Evolutionary conservation across 2,113 vertebrate species (phyloP).

Genomic region (Piaya cayana): DNA sequence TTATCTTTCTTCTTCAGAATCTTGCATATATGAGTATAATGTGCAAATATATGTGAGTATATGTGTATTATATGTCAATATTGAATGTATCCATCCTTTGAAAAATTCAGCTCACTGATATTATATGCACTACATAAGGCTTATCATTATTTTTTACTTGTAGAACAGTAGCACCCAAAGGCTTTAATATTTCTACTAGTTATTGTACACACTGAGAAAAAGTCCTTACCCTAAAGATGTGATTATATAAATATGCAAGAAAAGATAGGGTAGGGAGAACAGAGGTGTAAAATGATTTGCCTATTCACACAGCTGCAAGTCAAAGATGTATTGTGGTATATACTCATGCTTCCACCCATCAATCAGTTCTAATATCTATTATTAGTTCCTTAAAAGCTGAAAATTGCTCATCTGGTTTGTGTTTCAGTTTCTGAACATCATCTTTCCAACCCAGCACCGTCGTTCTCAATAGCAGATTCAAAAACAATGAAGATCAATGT

Average conservation of each 20-base stretch:
- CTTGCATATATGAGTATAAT: not conserved
- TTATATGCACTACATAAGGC: not conserved
- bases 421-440: not conserved
- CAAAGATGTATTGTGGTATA: not conserved
- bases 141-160: not conserved
- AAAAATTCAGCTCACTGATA: not conserved
- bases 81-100: not conserved
- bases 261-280: not conserved
- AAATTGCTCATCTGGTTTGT: not conserved
- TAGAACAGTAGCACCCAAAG: not conserved
- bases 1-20: not conserved
- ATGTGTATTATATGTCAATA: not conserved
- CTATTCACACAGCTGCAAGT: not conserved
- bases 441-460: not conserved
- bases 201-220: not conserved
- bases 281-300: not conserved
- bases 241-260: not conserved
- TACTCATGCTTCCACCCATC: not conserved
- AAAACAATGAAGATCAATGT: not conserved
- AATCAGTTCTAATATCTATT: not conserved
- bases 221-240: not conserved
- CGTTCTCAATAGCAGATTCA: not conserved
- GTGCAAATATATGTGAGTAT: not conserved
- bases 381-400: not conserved
- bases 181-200: not conserved